Conservation (phyloP, 1,140 invertebrate species). For the Diplogasteroides magnus region DNA sequence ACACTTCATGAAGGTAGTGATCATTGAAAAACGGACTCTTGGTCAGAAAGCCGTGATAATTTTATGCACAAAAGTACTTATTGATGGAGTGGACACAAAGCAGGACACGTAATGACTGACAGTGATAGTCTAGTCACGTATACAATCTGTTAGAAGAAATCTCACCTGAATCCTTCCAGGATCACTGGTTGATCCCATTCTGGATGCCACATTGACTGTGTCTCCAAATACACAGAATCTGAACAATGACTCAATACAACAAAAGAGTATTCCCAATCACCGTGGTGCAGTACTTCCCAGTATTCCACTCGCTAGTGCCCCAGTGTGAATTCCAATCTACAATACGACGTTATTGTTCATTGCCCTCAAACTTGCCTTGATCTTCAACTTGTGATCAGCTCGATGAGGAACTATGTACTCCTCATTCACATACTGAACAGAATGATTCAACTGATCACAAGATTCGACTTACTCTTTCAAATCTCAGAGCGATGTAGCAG, state of each 20-base stretch:
- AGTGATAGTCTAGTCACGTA: no score
- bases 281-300: conserved; percentile 21
- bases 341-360: no score
- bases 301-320: conserved; percentile 23
- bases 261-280: not conserved
- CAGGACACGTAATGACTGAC: no score
- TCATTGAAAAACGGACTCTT: no score
- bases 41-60: no score
- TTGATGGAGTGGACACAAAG: no score
- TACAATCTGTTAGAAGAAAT: no score
- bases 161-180: conserved; percentile 17
- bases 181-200: conserved; percentile 16
- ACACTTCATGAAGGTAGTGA: no score
- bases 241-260: not conserved
- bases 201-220: conserved; percentile 21
- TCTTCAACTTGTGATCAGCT: conserved; percentile 9
- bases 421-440: conserved; percentile 19
- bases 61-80: no score
- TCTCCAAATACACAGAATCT: conserved; percentile 30
- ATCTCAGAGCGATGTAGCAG: conserved; percentile 10
- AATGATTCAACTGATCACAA: not conserved
- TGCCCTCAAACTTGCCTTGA: no score
- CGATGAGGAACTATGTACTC: conserved; percentile 16
- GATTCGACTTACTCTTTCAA: conserved; percentile 7
- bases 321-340: conserved; percentile 21